Conservation (phyloP, 2,113 vertebrate genomes). For the Antidorcas marsupialis region DNA sequence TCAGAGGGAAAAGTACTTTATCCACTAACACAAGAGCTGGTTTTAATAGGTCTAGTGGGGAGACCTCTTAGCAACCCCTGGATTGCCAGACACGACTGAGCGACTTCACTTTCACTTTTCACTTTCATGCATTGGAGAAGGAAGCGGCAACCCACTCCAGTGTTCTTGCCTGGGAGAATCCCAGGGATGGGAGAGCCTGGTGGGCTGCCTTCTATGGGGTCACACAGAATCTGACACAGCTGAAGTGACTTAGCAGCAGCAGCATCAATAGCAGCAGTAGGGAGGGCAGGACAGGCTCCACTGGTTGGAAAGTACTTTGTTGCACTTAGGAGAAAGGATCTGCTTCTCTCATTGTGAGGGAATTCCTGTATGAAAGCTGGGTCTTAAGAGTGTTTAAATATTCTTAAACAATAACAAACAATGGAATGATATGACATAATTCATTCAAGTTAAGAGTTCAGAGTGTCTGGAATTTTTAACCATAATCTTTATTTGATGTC, state of each 20-base stretch:
- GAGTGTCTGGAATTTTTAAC: conserved; percentile 1
- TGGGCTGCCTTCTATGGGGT: too few species aligned
- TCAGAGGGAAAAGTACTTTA: background rate
- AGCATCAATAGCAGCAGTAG: too few species aligned
- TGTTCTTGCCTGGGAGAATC: too few species aligned
- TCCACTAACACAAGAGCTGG: background rate
- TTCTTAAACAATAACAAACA: background rate
- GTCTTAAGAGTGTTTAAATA: background rate
- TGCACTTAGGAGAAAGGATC: background rate
- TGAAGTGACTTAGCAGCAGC: too few species aligned
- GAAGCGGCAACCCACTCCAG: too few species aligned
- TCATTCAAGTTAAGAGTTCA: background rate
- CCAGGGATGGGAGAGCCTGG: too few species aligned
- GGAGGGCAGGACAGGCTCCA: background rate
- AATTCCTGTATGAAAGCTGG: background rate
- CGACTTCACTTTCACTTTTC: too few species aligned
- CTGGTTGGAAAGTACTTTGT: too few species aligned
- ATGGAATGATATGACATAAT: background rate
- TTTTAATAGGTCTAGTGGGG: background rate
- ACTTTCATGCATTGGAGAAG: too few species aligned
- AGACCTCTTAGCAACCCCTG: too few species aligned
- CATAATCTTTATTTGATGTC: conserved; percentile 36
- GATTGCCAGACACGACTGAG: too few species aligned
- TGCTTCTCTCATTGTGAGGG: background rate
- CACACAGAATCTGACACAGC: too few species aligned